These are phyloP conservation scores for Anseranas semipalmata DNA, from an alignment of 2,113 vertebrate species.

Conservation along the genomic window DNA sequence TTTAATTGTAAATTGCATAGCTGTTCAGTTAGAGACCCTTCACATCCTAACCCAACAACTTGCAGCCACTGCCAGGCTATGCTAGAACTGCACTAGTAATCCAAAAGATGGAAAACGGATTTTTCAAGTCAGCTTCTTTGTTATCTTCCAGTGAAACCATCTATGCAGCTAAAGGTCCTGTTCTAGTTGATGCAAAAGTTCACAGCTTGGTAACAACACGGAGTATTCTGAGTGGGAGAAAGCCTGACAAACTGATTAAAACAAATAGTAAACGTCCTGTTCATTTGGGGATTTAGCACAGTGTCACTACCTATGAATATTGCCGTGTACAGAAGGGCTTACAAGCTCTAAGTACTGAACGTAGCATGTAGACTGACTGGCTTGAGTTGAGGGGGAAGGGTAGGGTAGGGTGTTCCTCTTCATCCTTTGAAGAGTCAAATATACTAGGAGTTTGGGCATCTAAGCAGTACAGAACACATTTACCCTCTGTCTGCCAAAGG, in stretches of 20 bases:
- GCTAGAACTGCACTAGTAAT: not conserved
- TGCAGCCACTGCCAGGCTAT: not conserved
- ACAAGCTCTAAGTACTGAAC: slow-evolving; percentile 50
- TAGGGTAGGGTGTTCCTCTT: not conserved
- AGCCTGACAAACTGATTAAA: slow-evolving; percentile 37
- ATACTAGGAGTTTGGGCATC: not conserved
- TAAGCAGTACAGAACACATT: not conserved
- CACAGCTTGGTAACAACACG: not conserved
- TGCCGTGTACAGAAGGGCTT: slow-evolving; percentile 34
- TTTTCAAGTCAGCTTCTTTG: not conserved
- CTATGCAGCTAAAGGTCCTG: not conserved
- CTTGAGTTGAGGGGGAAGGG: not conserved
- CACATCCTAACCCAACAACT: not conserved
- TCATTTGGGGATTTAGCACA: slow-evolving; percentile 31
- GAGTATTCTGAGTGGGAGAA: not conserved
- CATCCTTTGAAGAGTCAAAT: slow-evolving; percentile 6
- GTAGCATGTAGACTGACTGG: not conserved
- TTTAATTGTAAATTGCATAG: not conserved
- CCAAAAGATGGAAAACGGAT: not conserved
- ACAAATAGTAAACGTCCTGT: slow-evolving; percentile 29
- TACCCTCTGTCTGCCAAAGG: not conserved
- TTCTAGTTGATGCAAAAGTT: not conserved
- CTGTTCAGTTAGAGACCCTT: not conserved
- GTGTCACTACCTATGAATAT: slow-evolving; percentile 62
- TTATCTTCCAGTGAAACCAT: not conserved